Evolutionary conservation across 2,113 vertebrate species (phyloP), one percentile per base, ranked within the genome.

Genomic region (Tachycineta bicolor): DNA sequence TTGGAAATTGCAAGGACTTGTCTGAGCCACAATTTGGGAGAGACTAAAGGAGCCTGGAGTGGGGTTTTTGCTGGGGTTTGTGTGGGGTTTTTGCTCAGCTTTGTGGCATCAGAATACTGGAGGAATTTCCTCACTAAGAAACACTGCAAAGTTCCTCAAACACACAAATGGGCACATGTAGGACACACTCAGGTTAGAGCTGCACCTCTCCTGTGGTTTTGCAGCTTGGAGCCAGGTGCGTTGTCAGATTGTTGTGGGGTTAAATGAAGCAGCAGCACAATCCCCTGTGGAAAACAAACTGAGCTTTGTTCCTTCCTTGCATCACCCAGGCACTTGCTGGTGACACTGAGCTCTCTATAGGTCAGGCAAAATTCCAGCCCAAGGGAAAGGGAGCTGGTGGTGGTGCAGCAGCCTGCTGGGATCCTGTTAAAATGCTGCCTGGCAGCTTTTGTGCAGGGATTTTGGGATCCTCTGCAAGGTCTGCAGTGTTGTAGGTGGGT

Each of bases 341-440:
- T 4, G 6, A 49, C 59, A 41, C 76, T 0, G 3, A 62, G 39
- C 63, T 65, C 73, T 64, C 28, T 63, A 37, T 9, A 6, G 43
- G 41, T 2, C 33, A n/a, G 76, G 24, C 52, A 84, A 2, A 68
- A 47, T 74, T 81, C 80, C 90, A 86, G n/a, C n/a, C 34, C 17
- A 0, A 0, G 21, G 10, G 23, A 28, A 18, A 31, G 31, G 0
- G 34, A 90, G 41, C 11, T 2, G 1, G 13, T 4, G 91, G 37
- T 22, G 73, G 39, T 31, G 50, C 86, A 74, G 58, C 43, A 59
- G 69, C 39, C 63, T 37, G 39, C 34, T 28, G 82, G 62, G 73
- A 59, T 18, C 50, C 55, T 62, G 43, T 17, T 29, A 12, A 23
- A 23, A 58, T 22, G 18, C 77, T 65, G 50, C 89, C 44, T 46